Base-by-base conservation (phyloP, 2,113 vertebrate species). In the Gymnocephalus cernua region DNA sequence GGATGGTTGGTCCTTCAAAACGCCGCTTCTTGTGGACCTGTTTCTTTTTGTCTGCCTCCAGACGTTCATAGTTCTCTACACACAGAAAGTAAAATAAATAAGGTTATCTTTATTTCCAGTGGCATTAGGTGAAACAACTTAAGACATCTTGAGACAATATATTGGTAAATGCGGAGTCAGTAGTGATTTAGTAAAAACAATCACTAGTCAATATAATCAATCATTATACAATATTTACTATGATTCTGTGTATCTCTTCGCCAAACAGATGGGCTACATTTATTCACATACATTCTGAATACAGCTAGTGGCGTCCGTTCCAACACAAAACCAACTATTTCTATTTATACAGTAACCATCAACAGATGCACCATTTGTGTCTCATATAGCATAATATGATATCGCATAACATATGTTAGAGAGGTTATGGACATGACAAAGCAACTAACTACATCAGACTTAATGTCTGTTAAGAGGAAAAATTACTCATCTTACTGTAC, bases 31-130 rank as follows among this genome's bases (percentile, higher is more conserved):
- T 99, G 76, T 98, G 96, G 3, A 99, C 98, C 70, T 99, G 98
- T 91, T 99, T 98, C 96, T 99, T 99, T 90, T 98, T 99, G 88
- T 99, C 97, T 0, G 98, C 98, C 70, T 99, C 98, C 6, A 99
- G 91, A 0, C 98, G 96, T 86, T 99, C 98, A 1, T 99, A 99
- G 29, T 98, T 99, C 91, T 99, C 98, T 99, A 92, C 9, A 80
- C 4, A 74, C n/a, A 80, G 19, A 74, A 79, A 72, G 6, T 38
- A 3, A 84, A 78, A 72, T 32, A 21, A 61, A 67, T 4, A 3
- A 10, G 27, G 4, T 2, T 4, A 21, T 63, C 27, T 16, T 27
- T 18, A 51, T 27, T 51, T 59, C 1, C 27, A 25, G 6, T 29
- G 29, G 14, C 9, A 41, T 44, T 21, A 57, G 38, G 10, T 47